phyloP scores from a whole-genome alignment of 2,113 vertebrate genomes.

The Hypanus sabinus region DNA sequence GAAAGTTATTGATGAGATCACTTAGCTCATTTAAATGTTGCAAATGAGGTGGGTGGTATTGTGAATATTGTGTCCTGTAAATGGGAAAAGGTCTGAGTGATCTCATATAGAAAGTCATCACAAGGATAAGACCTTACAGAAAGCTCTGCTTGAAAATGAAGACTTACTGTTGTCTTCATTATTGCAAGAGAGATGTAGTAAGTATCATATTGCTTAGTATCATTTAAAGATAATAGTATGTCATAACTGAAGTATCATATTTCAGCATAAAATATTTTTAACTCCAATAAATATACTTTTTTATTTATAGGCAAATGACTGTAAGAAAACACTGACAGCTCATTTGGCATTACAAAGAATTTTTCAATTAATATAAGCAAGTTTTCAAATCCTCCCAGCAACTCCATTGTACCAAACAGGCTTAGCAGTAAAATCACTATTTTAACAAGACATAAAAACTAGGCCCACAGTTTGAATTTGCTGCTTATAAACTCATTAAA shows the following conservation, averaged over 20 bases:
- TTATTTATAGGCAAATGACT: not conserved
- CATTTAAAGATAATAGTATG: too few species aligned
- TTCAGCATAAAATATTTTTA: not conserved
- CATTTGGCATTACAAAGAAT: not conserved
- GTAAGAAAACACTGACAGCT: not conserved
- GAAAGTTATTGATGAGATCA: too few species aligned
- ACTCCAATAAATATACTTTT: not conserved
- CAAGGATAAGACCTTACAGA: too few species aligned
- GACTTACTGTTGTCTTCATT: too few species aligned
- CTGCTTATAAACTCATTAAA: not conserved
- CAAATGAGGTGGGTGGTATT: too few species aligned
- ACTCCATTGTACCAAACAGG: not conserved
- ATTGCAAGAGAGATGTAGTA: too few species aligned
- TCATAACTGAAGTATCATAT: not conserved
- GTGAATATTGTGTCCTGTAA: too few species aligned
- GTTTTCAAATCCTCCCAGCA: not conserved
- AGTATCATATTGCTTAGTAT: too few species aligned
- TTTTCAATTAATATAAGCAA: slow-evolving; percentile 17
- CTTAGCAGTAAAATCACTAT: not conserved
- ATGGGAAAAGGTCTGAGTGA: too few species aligned
- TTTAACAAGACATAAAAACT: slow-evolving; percentile 15
- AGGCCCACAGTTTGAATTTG: not conserved
- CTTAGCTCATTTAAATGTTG: too few species aligned
- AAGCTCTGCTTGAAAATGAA: too few species aligned
- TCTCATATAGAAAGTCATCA: too few species aligned